Evolutionary conservation across 1,140 invertebrate genomes (phyloP), one percentile per base, ranked within the genome.

Genomic region (Philopotamus ludificatus): DNA sequence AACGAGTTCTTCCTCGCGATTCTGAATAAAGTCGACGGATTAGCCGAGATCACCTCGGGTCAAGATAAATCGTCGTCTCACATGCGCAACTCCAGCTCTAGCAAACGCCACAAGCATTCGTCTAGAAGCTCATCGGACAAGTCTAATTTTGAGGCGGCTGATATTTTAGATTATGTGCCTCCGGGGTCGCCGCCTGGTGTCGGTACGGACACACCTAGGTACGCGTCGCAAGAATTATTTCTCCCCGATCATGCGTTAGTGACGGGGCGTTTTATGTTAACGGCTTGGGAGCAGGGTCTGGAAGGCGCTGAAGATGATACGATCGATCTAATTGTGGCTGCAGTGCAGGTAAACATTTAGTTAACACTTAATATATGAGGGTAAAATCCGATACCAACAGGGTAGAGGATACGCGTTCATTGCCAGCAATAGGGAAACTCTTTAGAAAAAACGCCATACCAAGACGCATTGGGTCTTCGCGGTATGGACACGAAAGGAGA

Each of bases 1-100:
- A 94, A 94, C 79, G 86, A 92, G 71, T 93, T 94, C 74, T 77
- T 94, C 3, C 73, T 93, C 7, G 89, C 89, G 8, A 80, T 93
- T 44, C 82, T 93, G 8, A 89, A 90, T 66, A 92, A 88, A 81
- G 89, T 92, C 12, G 87, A 90, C 73, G 84, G 83, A 21, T 76
- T 88, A 49, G 82, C 84, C 1, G 79, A 83, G 42, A 76, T 81
- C 4, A 82, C 85, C 25, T 82, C 85, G 42, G 74, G 75, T 7
- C 80, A 81, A 15, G 77, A 67, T 26, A 55, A 23, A 54, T 45
- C 53, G 1, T 3, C 61, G 20, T 45, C 53, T 10, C 39, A 34
- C 28, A 28, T 62, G 44, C 79, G 78, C 28, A 73, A 73, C 22
- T 76, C 82, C 18, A 79, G 81, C 61, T 77, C 84, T 34, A 80